Evolutionary conservation across 2,797 vertebrate genomes (phyloP).

Genomic region (Chelon labrosus): DNA sequence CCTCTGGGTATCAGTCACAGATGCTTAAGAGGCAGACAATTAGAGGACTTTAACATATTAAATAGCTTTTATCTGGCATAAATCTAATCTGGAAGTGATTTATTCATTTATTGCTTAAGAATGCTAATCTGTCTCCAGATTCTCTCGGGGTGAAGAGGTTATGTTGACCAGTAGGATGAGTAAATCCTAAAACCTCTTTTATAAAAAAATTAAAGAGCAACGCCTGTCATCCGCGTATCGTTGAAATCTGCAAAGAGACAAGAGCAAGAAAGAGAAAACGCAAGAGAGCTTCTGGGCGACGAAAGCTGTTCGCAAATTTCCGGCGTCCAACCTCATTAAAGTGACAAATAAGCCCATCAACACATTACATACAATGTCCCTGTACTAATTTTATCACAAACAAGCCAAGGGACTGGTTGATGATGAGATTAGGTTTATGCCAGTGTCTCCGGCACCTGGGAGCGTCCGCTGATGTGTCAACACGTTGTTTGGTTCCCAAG

Average conservation of each 20-base stretch:
- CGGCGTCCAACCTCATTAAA: constrained; percentile 59
- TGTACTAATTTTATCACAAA: constrained; percentile 61
- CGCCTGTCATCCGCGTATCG: constrained; percentile 9
- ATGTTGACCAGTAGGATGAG: background rate
- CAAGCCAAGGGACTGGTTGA: constrained; percentile 55
- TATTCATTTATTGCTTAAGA: constrained; percentile 39
- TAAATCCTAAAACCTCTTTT: constrained; percentile 3
- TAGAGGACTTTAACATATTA: constrained; percentile 64
- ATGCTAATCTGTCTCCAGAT: constrained; percentile 13
- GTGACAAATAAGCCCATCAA: constrained; percentile 70
- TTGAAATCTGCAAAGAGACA: constrained; percentile 23
- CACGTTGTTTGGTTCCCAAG: constrained; percentile 40
- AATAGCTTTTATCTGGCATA: constrained; percentile 58
- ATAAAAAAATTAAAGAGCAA: constrained; percentile 2
- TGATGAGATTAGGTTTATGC: constrained; percentile 64
- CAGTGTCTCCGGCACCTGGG: constrained; percentile 54
- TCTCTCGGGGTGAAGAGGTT: constrained; percentile 4
- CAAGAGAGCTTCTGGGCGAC: constrained; percentile 21
- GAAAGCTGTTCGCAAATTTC: constrained; percentile 38
- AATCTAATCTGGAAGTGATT: constrained; percentile 62
- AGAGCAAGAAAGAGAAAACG: constrained; percentile 16
- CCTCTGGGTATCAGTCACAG: constrained; percentile 72
- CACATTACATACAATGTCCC: constrained; percentile 64
- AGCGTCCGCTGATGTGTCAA: constrained; percentile 52
- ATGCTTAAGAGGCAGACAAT: constrained; percentile 69